Conservation (phyloP, 2,888 invertebrate genomes). For the Chelonus formosanus region DNA sequence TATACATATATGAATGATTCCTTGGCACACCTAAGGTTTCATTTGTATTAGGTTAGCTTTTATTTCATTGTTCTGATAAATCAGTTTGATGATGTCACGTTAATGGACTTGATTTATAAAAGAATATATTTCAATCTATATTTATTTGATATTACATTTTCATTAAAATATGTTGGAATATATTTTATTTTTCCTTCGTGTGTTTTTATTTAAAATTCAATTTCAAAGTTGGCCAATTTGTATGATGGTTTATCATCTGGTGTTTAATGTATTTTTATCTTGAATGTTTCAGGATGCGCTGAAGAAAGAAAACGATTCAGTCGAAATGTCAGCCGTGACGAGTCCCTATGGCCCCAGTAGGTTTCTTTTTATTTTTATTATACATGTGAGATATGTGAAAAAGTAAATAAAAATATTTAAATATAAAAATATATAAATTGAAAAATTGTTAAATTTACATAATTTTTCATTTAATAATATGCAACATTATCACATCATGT, state of each 20-base stretch:
- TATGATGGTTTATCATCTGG: not conserved
- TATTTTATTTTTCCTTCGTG: too few relatives aligned
- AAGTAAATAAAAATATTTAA: too few relatives aligned
- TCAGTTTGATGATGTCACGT: slow-evolving; percentile 26
- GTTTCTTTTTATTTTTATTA: slow-evolving; percentile 39
- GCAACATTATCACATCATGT: not conserved
- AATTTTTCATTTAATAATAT: too few relatives aligned
- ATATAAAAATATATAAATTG: slow-evolving; percentile 23
- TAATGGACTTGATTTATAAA: slow-evolving; percentile 10
- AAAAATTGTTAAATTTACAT: slow-evolving; percentile 8
- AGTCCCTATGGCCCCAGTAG: slow-evolving; percentile 65
- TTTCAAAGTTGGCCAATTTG: too few relatives aligned
- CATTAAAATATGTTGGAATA: not conserved
- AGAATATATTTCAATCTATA: not conserved
- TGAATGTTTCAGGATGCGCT: slow-evolving; percentile 60
- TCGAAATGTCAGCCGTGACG: slow-evolving; percentile 65
- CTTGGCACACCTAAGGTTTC: slow-evolving; percentile 8
- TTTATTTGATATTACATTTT: not conserved
- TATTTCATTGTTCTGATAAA: slow-evolving; percentile 15
- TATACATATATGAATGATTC: not conserved
- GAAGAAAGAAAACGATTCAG: slow-evolving; percentile 48
- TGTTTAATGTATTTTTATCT: slow-evolving; percentile 1
- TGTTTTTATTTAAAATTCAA: too few relatives aligned
- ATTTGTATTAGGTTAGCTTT: slow-evolving; percentile 1
- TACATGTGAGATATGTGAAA: too few relatives aligned